Evolutionary conservation across 2,888 invertebrate genomes (phyloP).

Genomic region (Drosophila robusta): DNA sequence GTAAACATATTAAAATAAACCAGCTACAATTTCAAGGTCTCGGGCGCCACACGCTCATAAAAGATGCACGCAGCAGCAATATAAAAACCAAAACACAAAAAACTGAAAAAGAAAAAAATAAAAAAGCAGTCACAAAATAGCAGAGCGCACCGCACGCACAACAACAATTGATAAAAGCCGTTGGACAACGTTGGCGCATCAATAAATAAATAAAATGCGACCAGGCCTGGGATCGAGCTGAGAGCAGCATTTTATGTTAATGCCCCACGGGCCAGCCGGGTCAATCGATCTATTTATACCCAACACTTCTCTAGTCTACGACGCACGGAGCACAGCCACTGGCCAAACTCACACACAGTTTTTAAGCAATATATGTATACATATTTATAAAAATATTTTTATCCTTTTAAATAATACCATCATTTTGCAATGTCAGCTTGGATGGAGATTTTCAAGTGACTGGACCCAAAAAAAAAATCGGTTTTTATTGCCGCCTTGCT

Average conservation of each 20-base stretch:
- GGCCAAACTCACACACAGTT: constrained; percentile 4
- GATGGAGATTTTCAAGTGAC: constrained; percentile 38
- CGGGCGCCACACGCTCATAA: constrained; percentile 75
- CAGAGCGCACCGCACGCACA: constrained; percentile 31
- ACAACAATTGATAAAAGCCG: constrained; percentile 62
- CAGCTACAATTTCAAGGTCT: constrained; percentile 79
- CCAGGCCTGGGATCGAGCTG: constrained; percentile 34
- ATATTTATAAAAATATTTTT: constrained; percentile 1
- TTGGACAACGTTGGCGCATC: constrained; percentile 62
- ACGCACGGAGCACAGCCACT: constrained; percentile 4
- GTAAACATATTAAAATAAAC: constrained; percentile 80
- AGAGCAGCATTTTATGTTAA: constrained; percentile 66
- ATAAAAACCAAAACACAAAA: constrained; percentile 66
- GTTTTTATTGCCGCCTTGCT: constrained; percentile 43
- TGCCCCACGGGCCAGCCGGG: constrained; percentile 36
- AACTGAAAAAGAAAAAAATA: constrained; percentile 10
- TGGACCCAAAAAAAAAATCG: not conserved
- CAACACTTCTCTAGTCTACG: constrained; percentile 37
- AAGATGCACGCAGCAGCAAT: constrained; percentile 73
- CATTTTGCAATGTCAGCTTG: constrained; percentile 11
- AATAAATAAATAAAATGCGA: constrained; percentile 64
- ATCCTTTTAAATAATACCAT: constrained; percentile 48
- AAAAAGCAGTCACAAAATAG: constrained; percentile 30
- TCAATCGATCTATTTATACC: constrained; percentile 67
- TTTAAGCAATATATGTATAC: not conserved